Conservation (phyloP, 1,140 invertebrate genomes). For the Hylaeus volcanicus region DNA sequence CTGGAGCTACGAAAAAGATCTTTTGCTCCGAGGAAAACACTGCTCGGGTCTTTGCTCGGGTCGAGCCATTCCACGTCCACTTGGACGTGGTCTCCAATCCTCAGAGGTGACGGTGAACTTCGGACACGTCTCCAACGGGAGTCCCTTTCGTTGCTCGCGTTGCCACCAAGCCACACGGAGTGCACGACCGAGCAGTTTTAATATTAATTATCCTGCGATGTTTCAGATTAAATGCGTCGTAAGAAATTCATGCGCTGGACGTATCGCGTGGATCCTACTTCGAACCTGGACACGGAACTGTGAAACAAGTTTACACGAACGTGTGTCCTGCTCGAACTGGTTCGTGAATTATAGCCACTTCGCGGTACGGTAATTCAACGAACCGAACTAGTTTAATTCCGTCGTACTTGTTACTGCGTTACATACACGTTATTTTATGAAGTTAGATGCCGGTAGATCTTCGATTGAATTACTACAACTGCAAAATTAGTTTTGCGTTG, state of each 20-base stretch:
- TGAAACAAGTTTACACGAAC: neutral
- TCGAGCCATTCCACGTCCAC: neutral
- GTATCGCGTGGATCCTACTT: too few species aligned
- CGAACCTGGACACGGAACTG: neutral
- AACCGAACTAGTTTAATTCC: too few species aligned
- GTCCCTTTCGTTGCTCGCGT: neutral
- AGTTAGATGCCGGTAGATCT: too few species aligned
- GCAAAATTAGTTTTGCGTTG: too few species aligned
- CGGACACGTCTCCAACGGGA: neutral
- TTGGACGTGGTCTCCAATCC: neutral
- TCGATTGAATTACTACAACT: too few species aligned
- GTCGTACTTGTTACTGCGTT: too few species aligned
- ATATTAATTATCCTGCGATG: neutral
- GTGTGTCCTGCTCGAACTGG: too few species aligned
- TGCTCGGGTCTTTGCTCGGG: neutral
- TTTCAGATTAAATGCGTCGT: neutral
- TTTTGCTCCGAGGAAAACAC: constrained; percentile 18
- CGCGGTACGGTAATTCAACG: too few species aligned
- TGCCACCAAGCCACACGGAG: neutral
- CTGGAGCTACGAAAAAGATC: neutral
- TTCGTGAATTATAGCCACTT: too few species aligned
- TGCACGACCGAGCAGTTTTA: neutral
- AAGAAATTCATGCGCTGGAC: too few species aligned
- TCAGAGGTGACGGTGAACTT: neutral
- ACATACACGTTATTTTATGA: too few species aligned